phyloP scores from a whole-genome alignment of 2,797 vertebrate genomes.

The Pseudotriccus pelzelni region DNA sequence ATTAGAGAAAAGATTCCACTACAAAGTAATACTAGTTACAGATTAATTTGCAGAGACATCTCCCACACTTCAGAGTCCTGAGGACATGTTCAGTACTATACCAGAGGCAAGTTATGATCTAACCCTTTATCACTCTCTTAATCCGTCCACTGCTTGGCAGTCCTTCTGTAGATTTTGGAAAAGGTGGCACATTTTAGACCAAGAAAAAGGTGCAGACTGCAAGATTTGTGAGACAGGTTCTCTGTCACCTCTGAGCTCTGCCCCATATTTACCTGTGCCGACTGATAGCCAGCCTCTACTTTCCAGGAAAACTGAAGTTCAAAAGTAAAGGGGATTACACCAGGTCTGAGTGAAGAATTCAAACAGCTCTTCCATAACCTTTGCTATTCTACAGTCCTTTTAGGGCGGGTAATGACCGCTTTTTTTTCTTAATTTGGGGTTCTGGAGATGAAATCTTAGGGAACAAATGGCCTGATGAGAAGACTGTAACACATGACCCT shows the following conservation, averaged over 20 bases:
- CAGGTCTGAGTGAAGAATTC: neutral
- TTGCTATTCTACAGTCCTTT: neutral
- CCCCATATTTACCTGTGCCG: neutral
- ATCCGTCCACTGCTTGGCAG: neutral
- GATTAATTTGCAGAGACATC: neutral
- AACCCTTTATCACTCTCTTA: neutral
- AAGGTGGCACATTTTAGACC: neutral
- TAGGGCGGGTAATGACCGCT: neutral
- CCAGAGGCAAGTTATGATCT: neutral
- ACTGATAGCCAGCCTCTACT: neutral
- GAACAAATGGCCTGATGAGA: neutral
- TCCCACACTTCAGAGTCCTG: neutral
- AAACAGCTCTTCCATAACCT: neutral
- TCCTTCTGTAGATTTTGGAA: neutral
- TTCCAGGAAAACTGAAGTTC: neutral
- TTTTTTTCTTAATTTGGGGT: neutral
- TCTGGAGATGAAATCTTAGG: neutral
- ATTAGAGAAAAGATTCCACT: neutral
- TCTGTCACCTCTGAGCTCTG: neutral
- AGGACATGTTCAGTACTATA: neutral
- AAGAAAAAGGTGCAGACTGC: neutral
- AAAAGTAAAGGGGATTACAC: neutral
- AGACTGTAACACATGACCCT: neutral
- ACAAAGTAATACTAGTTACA: neutral
- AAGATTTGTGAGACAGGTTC: neutral